phyloP scores from a whole-genome alignment of 2,888 invertebrate species.

The Stramonita haemastoma region DNA sequence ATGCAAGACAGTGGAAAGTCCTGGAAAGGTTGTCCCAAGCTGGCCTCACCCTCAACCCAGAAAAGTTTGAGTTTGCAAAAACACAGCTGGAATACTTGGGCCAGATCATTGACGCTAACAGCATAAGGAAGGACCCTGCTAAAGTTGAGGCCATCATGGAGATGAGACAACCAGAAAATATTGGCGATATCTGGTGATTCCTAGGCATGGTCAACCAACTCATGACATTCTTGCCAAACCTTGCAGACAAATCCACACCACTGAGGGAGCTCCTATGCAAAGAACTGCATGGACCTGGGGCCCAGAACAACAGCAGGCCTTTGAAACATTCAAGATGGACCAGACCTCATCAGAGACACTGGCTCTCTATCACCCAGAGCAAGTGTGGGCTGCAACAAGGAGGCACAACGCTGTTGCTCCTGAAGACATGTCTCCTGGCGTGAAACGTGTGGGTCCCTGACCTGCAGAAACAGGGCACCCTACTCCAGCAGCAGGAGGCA shows the following conservation, averaged over 20 bases:
- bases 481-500: neutral
- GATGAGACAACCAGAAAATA: neutral
- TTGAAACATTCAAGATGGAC: neutral
- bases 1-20: neutral
- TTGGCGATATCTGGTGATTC: slow-evolving; percentile 11
- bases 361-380: slow-evolving; percentile 3
- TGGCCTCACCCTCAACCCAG: neutral
- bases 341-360: neutral
- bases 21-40: neutral
- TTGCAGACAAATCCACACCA: slow-evolving; percentile 9
- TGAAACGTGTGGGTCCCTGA: neutral
- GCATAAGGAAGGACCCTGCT: slow-evolving; percentile 80
- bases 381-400: neutral
- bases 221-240: slow-evolving; percentile 26
- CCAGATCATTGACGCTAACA: slow-evolving; percentile 80
- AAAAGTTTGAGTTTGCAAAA: slow-evolving; percentile 4
- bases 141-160: slow-evolving; percentile 71
- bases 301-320: neutral
- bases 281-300: slow-evolving; percentile 15
- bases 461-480: neutral
- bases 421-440: neutral
- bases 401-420: neutral
- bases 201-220: slow-evolving; percentile 39
- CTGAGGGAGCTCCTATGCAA: slow-evolving; percentile 23
- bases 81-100: neutral